phyloP scores from a whole-genome alignment of 2,888 invertebrate species.

The Pammene aurita region DNA sequence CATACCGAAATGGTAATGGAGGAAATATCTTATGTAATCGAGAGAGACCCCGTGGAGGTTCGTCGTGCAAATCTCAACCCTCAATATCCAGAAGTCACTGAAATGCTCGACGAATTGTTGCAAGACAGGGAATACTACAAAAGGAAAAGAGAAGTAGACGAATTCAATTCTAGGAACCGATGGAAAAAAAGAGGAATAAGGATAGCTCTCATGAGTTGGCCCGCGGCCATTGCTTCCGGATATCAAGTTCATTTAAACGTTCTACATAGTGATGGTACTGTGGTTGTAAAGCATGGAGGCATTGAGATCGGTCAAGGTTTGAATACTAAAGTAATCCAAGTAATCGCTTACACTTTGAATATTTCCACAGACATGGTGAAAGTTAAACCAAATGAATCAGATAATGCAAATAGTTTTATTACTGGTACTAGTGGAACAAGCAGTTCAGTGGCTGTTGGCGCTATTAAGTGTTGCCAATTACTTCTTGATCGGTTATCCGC shows the following conservation, averaged over 20 bases:
- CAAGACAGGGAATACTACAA: conserved; percentile 71
- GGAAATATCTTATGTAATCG: conserved; percentile 83
- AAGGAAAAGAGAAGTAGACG: conserved; percentile 72
- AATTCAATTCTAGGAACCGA: conserved; percentile 85
- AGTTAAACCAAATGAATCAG: conserved; percentile 85
- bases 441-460: conserved; percentile 59
- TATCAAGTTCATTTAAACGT: conserved; percentile 85
- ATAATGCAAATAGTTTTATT: conserved; percentile 84
- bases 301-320: conserved; percentile 92
- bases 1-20: conserved; percentile 86
- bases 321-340: conserved; percentile 87
- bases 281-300: conserved; percentile 88
- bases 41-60: conserved; percentile 84
- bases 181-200: conserved; percentile 92
- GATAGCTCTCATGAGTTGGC: conserved; percentile 88
- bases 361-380: conserved; percentile 85
- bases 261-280: conserved; percentile 87
- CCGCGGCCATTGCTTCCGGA: conserved; percentile 76
- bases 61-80: conserved; percentile 78
- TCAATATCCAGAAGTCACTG: conserved; percentile 59
- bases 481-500: conserved; percentile 63
- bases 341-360: conserved; percentile 85
- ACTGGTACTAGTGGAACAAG: conserved; percentile 86
- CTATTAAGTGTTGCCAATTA: conserved; percentile 67
- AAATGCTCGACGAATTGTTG: conserved; percentile 80